These are phyloP conservation scores for Pygmarrhopalites habei DNA, from an alignment of 1,140 invertebrate genomes.

Conservation along the genomic window DNA sequence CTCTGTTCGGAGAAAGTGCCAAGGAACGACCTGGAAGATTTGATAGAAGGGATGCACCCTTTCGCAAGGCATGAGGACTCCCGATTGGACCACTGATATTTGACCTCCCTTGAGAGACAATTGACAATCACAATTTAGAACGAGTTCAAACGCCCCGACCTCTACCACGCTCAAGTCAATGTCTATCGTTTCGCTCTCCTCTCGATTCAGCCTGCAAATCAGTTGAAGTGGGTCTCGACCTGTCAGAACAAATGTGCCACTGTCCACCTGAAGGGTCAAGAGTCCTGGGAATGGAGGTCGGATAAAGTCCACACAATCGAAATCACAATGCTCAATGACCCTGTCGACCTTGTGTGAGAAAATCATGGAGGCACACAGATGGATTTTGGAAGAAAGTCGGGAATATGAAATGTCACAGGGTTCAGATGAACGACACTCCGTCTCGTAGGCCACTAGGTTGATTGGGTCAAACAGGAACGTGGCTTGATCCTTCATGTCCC, in stretches of 20 bases:
- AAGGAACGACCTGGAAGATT: no score
- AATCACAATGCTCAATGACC: background rate
- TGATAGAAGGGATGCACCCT: no score
- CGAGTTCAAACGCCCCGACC: background rate
- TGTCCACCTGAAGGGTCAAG: background rate
- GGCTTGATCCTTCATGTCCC: background rate
- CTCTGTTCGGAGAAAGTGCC: no score
- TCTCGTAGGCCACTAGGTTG: constrained; percentile 9
- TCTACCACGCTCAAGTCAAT: background rate
- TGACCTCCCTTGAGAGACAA: no score
- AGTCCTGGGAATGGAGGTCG: no score
- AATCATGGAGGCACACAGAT: background rate
- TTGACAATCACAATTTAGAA: background rate
- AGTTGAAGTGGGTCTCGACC: background rate
- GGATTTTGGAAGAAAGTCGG: background rate
- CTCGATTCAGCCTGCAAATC: background rate
- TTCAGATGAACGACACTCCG: constrained; percentile 16
- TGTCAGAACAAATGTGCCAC: background rate
- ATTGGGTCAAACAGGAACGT: constrained; percentile 22
- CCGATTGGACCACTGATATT: no score
- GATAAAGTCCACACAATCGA: background rate
- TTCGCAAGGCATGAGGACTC: no score
- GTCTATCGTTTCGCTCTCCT: background rate
- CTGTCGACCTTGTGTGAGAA: background rate
- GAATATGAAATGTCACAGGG: background rate